phyloP scores from a whole-genome alignment of 1,140 invertebrate genomes.

The Gryon sp. region DNA sequence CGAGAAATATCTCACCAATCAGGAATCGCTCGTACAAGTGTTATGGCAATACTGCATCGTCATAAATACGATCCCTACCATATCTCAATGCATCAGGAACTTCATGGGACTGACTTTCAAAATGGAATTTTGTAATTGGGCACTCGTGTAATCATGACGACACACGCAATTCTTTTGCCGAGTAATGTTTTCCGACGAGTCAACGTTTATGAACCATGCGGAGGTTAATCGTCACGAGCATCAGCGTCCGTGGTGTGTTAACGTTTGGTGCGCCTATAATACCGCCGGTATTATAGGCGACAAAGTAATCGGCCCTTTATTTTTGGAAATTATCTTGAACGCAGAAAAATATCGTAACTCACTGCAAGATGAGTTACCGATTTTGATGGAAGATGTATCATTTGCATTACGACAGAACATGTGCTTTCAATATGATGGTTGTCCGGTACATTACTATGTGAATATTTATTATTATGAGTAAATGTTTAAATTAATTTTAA shows the following conservation, averaged over 20 bases:
- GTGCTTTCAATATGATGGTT: conserved; percentile 1
- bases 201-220: conserved; percentile 60
- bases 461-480: too few relatives aligned
- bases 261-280: conserved; percentile 6
- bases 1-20: not conserved
- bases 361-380: not conserved
- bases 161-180: conserved; percentile 46
- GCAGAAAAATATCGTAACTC: not conserved
- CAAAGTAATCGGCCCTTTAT: not conserved
- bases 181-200: conserved; percentile 60
- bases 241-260: conserved; percentile 1
- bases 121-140: conserved; percentile 28
- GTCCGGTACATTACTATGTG: conserved; percentile 1
- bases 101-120: conserved; percentile 28
- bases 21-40: conserved; percentile 1
- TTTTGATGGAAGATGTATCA: not conserved
- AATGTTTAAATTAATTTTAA: too few relatives aligned
- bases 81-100: conserved; percentile 20
- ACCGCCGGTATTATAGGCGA: not conserved
- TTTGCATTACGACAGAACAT: conserved; percentile 2
- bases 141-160: conserved; percentile 38
- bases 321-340: not conserved
- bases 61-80: conserved; percentile 15
- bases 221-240: conserved; percentile 29
- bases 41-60: not conserved